Evolutionary conservation across 2,113 vertebrate genomes (phyloP).

Genomic region (Chrysemys picta): DNA sequence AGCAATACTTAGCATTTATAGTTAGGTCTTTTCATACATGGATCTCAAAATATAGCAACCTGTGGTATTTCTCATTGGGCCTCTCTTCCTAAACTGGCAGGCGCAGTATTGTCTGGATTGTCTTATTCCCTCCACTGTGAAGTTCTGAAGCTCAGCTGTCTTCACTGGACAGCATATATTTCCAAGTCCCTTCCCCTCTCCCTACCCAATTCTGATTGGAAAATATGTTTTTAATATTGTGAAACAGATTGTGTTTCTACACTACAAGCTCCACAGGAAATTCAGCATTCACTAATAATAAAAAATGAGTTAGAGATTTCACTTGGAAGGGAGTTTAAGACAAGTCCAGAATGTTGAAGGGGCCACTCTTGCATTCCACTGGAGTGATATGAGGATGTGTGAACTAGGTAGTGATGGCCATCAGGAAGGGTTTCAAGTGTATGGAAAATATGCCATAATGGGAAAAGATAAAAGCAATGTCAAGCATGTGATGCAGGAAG

Average conservation of each 20-base stretch:
- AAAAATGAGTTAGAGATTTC: slow-evolving; percentile 50
- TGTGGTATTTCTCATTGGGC: not conserved
- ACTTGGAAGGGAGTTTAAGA: slow-evolving; percentile 36
- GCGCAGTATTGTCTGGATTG: not conserved
- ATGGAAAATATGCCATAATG: accelerated
- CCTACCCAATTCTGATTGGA: not conserved
- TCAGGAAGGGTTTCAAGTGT: accelerated
- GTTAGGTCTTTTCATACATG: slow-evolving; percentile 34
- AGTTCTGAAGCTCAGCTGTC: not conserved
- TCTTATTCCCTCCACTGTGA: not conserved
- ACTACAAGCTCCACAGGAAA: slow-evolving; percentile 41
- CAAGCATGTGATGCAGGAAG: not conserved
- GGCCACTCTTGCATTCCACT: not conserved
- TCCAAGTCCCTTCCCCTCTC: not conserved
- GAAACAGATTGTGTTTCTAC: slow-evolving; percentile 33
- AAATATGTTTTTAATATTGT: slow-evolving; percentile 64
- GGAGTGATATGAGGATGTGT: accelerated
- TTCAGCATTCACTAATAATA: slow-evolving; percentile 45
- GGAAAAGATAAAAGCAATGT: not conserved
- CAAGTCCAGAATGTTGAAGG: not conserved
- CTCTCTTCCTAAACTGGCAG: not conserved
- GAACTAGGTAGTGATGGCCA: not conserved
- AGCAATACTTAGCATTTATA: slow-evolving; percentile 34
- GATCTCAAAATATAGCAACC: slow-evolving; percentile 4
- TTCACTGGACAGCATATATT: not conserved